Evolutionary conservation across 2,113 vertebrate genomes (phyloP).

Genomic region (Astatoreochromis straeleni): DNA sequence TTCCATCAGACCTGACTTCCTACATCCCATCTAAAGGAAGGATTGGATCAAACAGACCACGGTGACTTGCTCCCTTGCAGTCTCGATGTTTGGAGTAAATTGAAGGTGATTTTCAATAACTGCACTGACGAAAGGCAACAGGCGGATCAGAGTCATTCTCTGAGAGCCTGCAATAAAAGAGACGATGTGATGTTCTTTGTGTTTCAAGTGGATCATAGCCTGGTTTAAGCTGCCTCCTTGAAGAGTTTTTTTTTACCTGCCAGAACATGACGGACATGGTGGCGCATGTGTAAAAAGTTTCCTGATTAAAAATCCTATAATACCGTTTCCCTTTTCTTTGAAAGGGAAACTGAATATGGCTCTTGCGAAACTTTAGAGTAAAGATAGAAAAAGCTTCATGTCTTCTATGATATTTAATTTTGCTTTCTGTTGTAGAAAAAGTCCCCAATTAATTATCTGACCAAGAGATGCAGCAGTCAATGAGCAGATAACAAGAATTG

Average conservation of each 20-base stretch:
- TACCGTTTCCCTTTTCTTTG: background rate
- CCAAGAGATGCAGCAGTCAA: accelerated
- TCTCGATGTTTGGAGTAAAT: slow-evolving; percentile 51
- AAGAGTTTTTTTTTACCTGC: background rate
- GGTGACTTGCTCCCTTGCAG: slow-evolving; percentile 7
- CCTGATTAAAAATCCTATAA: background rate
- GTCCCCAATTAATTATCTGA: background rate
- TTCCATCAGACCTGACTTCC: background rate
- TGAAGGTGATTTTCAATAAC: slow-evolving; percentile 69
- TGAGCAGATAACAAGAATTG: background rate
- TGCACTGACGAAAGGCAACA: slow-evolving; percentile 25
- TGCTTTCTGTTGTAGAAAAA: background rate
- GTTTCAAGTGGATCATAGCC: slow-evolving; percentile 35
- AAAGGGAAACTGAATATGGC: background rate
- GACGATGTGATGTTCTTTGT: background rate
- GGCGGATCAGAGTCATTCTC: slow-evolving; percentile 33
- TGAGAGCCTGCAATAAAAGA: slow-evolving; percentile 38
- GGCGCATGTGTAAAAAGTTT: background rate
- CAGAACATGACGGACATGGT: background rate
- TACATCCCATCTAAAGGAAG: background rate
- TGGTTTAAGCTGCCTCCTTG: background rate
- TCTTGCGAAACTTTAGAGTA: background rate
- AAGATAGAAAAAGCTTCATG: background rate
- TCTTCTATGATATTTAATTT: background rate
- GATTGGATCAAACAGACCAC: slow-evolving; percentile 31